Evolutionary conservation across 2,113 vertebrate species (phyloP), one percentile per base, ranked within the genome.

Genomic region (Butorides virescens): DNA sequence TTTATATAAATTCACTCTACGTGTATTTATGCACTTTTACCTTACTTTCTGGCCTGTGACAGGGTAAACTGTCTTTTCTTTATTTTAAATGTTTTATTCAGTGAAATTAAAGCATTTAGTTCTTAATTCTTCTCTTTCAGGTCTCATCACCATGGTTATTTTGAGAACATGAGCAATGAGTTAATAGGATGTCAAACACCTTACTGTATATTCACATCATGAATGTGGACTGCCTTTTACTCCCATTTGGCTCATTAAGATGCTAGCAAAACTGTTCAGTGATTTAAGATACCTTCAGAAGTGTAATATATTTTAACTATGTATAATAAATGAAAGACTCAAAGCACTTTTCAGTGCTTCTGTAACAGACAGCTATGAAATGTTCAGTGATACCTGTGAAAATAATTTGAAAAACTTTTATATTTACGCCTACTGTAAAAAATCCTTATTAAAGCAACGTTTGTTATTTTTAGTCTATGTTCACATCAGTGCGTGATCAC

Each of bases 111-210:
- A 88, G 58, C 13, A 16, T 95, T 66, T 58, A 42, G 49, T 92
- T 97, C 63, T 95, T 66, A 14, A 82, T 97, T 97, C 84, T 96
- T 98, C 32, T 95, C 66, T 97, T 98, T 80, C 93, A 99, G 99
- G 99, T 98, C 99, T 99, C 98, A 99, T 99, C 97, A 99, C 99
- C 91, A 99, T 99, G 99, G 99, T 99, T 97, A 99, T 99, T 96
- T 98, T 99, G 95, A 97, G 98, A 97, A 98, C 98, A 98, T 98
- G 97, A 98, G 86, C 95, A 92, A 87, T 83, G 95, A 97, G 76
- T 92, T 92, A 86, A 91, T 66, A 91, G 95, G 96, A 98, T 96
- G 96, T 95, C 90, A 74, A 93, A 93, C 97, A 97, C 97, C 95
- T 97, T 97, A 92, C 95, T 97, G 90, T 97, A 96, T 96, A 96